Conservation (phyloP, 1,140 invertebrate genomes). For the Cydia splendana region DNA sequence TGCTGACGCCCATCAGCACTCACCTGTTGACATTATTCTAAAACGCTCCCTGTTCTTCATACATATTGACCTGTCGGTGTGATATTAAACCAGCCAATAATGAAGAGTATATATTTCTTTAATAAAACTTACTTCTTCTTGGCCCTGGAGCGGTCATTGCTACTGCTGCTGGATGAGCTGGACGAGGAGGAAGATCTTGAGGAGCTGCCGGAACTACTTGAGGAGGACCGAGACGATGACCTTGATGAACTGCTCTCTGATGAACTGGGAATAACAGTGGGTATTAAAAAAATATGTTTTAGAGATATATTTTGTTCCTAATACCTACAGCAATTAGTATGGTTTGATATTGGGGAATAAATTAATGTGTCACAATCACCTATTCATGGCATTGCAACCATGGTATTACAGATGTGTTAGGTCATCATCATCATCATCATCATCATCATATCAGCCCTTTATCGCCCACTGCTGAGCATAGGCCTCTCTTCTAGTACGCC, state of each 20-base stretch:
- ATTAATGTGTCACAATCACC: no score
- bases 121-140: slow-evolving; percentile 81
- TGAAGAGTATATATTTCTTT: not conserved
- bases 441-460: no score
- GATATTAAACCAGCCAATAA: not conserved
- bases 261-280: slow-evolving; percentile 80
- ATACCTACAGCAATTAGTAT: not conserved
- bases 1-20: no score
- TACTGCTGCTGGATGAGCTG: slow-evolving; percentile 81
- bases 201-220: slow-evolving; percentile 85
- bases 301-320: no score
- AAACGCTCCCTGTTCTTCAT: no score
- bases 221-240: slow-evolving; percentile 87
- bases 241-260: slow-evolving; percentile 88
- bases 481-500: no score
- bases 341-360: not conserved
- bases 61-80: no score
- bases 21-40: no score
- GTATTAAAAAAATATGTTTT: not conserved
- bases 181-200: slow-evolving; percentile 82
- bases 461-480: no score
- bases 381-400: no score
- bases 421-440: no score
- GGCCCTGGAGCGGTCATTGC: slow-evolving; percentile 80
- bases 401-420: no score